Conservation (phyloP, 2,113 vertebrate genomes). For the Chaenogobius annularis region DNA sequence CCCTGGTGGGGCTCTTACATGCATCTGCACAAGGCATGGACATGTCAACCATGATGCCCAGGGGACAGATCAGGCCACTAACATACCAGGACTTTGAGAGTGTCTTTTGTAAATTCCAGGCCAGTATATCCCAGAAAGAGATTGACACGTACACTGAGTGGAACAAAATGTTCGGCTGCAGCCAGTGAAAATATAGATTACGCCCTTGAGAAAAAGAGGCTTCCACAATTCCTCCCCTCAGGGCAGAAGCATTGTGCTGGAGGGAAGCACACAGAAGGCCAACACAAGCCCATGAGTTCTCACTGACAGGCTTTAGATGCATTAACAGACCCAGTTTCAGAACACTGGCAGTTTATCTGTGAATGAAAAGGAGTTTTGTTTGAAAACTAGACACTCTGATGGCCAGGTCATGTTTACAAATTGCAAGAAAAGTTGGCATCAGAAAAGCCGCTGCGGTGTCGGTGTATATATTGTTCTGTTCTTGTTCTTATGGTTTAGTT, state of each 20-base stretch:
- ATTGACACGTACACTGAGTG: slow-evolving; percentile 96
- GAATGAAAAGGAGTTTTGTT: slow-evolving; percentile 77
- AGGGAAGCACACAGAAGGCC: slow-evolving; percentile 59
- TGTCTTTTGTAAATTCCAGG: slow-evolving; percentile 96
- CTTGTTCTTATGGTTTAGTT: slow-evolving; percentile 65
- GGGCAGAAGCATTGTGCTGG: slow-evolving; percentile 62
- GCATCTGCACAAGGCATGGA: slow-evolving; percentile 87
- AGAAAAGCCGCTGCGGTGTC: slow-evolving; percentile 81
- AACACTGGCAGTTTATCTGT: slow-evolving; percentile 46
- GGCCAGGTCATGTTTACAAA: slow-evolving; percentile 87
- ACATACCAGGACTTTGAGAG: slow-evolving; percentile 98
- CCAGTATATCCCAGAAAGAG: slow-evolving; percentile 98
- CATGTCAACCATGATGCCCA: slow-evolving; percentile 91
- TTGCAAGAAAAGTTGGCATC: slow-evolving; percentile 87
- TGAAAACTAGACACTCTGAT: slow-evolving; percentile 82
- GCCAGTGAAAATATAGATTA: slow-evolving; percentile 82
- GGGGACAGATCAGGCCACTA: slow-evolving; percentile 89
- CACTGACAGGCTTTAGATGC: slow-evolving; percentile 53
- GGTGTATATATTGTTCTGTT: slow-evolving; percentile 87
- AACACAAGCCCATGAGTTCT: slow-evolving; percentile 52
- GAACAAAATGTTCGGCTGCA: slow-evolving; percentile 99
- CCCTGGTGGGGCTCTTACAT: slow-evolving; percentile 87
- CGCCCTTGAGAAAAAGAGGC: slow-evolving; percentile 65
- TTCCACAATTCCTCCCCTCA: slow-evolving; percentile 59
- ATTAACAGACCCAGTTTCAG: slow-evolving; percentile 50